These are phyloP conservation scores for Dinothrombium tinctorium DNA, from an alignment of 1,140 invertebrate genomes.

Conservation along the genomic window DNA sequence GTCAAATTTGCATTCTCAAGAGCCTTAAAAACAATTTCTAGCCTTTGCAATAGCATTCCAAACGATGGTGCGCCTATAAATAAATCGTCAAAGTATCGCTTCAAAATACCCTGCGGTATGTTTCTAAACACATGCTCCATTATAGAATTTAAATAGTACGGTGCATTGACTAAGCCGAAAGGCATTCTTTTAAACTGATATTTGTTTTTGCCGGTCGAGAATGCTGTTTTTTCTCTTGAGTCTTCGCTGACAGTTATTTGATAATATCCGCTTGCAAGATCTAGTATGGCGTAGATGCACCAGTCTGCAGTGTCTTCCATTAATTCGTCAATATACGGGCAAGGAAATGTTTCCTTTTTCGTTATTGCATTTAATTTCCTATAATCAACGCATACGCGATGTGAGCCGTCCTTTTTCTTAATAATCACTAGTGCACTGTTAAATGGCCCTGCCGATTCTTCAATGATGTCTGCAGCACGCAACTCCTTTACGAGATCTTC, in stretches of 20 bases:
- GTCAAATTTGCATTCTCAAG: too few species aligned
- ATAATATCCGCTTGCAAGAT: neutral
- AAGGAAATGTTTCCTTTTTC: conserved; percentile 19
- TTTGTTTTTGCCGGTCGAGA: conserved; percentile 17
- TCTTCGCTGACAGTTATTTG: neutral
- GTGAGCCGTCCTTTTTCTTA: conserved; percentile 1
- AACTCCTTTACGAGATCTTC: conserved; percentile 2
- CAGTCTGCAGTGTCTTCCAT: conserved; percentile 22
- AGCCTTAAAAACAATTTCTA: too few species aligned
- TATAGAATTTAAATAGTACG: neutral
- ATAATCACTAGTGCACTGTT: conserved; percentile 2
- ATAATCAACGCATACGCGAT: conserved; percentile 4
- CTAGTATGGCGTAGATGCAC: conserved; percentile 1
- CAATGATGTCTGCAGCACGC: neutral
- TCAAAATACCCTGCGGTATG: too few species aligned
- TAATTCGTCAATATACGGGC: conserved; percentile 21
- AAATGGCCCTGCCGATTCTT: neutral
- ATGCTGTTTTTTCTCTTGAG: conserved; percentile 20
- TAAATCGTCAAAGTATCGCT: too few species aligned
- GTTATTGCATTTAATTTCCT: conserved; percentile 22
- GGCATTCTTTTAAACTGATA: conserved; percentile 18
- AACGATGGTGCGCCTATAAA: too few species aligned
- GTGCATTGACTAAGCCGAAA: conserved; percentile 5
- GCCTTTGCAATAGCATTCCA: too few species aligned
- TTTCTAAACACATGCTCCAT: neutral